Evolutionary conservation across 2,888 invertebrate genomes (phyloP), one percentile per base, ranked within the genome.

Genomic region (Venusia cambrica): DNA sequence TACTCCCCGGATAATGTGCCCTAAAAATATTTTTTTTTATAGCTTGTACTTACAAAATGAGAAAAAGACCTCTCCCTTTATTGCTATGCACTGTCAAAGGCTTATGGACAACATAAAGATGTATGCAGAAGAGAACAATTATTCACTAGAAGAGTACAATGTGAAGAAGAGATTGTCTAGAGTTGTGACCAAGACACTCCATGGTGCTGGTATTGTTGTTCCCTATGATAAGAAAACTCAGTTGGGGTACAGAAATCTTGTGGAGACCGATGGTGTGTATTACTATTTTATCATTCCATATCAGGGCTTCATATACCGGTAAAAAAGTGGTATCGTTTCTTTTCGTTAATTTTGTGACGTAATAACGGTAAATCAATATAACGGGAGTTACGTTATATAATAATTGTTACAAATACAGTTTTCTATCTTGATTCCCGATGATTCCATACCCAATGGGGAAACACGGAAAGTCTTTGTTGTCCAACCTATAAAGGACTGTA

Each of bases 161-260:
- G 79, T 85, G 38, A 93, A 93, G 73, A 90, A 89, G 43, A 81
- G 87, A 26, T 84, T 93, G n/a, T 83, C 90, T 15, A 85, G 84
- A 20, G 89, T 88, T 41, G 91, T 94, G 0, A 83, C 94, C 0
- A 91, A 90, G 67, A 91, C 94, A 14, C 93, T 96, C 54, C 95
- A 96, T 70, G 91, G 91, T 35, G 92, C 92, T 20, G 97, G 97
- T 6, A 91, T 97, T 55, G 92, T 94, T 12, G 97, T 97, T 1
- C 97, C 97, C 0, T 93, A 92, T 35, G 88, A 96, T 55, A 92
- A 91, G 60, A 93, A 93, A 68, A 92, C 93, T 0, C 91, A 95
- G 60, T 64, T 96, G 2, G 98, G 98, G 0, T 98, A 98, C 67
- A 90, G 98, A 44, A 91, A 83, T 27, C 73, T 93, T 17, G 89